Conservation (phyloP, 2,113 vertebrate genomes). For the Sclerurus mexicanus region DNA sequence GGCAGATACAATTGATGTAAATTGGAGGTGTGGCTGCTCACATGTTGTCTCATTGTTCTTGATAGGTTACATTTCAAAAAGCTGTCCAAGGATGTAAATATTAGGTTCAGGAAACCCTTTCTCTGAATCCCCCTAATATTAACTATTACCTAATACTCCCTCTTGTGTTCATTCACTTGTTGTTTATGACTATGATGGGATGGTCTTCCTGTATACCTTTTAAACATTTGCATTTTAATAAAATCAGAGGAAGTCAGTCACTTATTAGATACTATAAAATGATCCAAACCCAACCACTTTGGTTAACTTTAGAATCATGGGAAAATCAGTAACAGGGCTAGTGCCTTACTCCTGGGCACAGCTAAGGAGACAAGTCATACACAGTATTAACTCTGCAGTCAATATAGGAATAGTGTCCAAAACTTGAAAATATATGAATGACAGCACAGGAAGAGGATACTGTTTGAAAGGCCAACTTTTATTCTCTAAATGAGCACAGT, state of each 20-base stretch:
- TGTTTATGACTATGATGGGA: neutral
- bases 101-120: neutral
- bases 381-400: neutral
- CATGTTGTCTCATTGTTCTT: neutral
- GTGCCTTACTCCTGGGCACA: neutral
- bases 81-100: neutral
- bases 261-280: neutral
- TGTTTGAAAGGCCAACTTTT: constrained; percentile 22
- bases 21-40: neutral
- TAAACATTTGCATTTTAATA: neutral
- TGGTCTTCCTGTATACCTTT: neutral
- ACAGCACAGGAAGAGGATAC: constrained; percentile 3
- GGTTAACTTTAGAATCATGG: neutral
- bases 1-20: neutral
- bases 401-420: neutral
- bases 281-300: neutral
- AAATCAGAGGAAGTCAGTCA: neutral
- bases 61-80: neutral
- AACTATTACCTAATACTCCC: constrained; percentile 2
- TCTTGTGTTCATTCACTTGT: constrained; percentile 26
- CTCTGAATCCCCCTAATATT: neutral
- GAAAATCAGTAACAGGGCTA: neutral
- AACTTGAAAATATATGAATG: constrained; percentile 1
- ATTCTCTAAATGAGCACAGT: constrained; percentile 49
- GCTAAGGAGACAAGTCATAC: neutral